Base-by-base conservation (phyloP, 2,113 vertebrate species). In the Myodes glareolus region DNA sequence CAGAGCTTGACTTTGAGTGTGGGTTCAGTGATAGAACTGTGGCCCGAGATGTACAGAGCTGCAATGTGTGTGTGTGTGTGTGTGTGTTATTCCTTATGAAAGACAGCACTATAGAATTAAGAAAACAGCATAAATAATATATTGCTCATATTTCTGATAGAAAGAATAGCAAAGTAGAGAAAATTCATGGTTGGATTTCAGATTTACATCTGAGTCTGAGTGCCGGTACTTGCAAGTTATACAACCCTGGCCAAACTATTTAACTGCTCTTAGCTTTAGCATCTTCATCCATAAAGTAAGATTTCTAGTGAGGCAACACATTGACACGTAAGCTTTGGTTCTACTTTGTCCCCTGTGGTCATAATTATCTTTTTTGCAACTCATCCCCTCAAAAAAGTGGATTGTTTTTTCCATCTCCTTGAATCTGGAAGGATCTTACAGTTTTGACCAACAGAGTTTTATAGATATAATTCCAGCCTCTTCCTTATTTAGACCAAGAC, bases 231-330 rank as follows among this genome's bases (percentile, higher is more conserved):
- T 87, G 52, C 5, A 85, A 95, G 7, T 21, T 85, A 36, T 55
- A 7, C 39, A 86, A 85, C 10, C 19, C 47, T 95, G 82, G 25
- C 7, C 42, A 91, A 68, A 76, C 76, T 58, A 82, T 86, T 75
- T 73, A 45, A 70, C 36, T 76, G 88, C 33, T 31, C n/a, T 61
- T 85, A 92, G 68, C 17, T 4, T 80, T 67, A 90, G 36, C 6
- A 80, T 94, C 50, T 88, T 96, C 39, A 92, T 75, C 27, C 16
- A 70, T 87, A 84, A 95, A 96, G 75, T 42, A 25, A 17, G 67
- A 9, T 39, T 52, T 95, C 84, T 94, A 76, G 50, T 31, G 50
- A 81, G 52, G 36, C 45, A 92, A 76, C 29, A 86, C 76, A 77
- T 75, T 95, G 91, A 95, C 75, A 52, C 77, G 55, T 9, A 88